Conservation (phyloP, 2,888 invertebrate species). For the Mimachlamys varia region DNA sequence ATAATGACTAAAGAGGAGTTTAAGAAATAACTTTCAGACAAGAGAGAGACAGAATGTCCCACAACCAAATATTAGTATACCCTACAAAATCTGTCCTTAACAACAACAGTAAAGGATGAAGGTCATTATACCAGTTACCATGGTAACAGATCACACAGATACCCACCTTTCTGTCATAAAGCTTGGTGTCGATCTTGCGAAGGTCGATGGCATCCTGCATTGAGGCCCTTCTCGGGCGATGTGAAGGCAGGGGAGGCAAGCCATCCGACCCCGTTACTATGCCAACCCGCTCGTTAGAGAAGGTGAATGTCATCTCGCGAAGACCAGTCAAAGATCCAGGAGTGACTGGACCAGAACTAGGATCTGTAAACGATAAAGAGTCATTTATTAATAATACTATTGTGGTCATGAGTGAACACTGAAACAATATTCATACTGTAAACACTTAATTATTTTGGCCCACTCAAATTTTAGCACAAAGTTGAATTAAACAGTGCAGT, state of each 20-base stretch:
- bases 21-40: no score
- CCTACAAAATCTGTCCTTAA: background rate
- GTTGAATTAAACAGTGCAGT: no score
- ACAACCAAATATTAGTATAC: no score
- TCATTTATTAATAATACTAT: no score
- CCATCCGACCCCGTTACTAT: slow-evolving; percentile 63
- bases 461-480: no score
- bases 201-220: slow-evolving; percentile 87
- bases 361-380: slow-evolving; percentile 43
- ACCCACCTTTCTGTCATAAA: slow-evolving; percentile 77
- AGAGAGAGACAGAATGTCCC: no score
- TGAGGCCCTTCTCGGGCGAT: slow-evolving; percentile 78
- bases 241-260: slow-evolving; percentile 60
- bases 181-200: slow-evolving; percentile 77
- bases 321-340: slow-evolving; percentile 67
- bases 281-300: slow-evolving; percentile 67
- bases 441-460: no score
- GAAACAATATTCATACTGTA: no score
- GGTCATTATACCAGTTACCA: background rate
- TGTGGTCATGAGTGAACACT: background rate
- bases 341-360: slow-evolving; percentile 67
- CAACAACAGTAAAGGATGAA: background rate
- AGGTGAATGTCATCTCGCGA: slow-evolving; percentile 70
- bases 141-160: background rate
- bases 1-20: no score